Evolutionary conservation across 2,888 invertebrate species (phyloP).

Genomic region (Romanomermis culicivorax): DNA sequence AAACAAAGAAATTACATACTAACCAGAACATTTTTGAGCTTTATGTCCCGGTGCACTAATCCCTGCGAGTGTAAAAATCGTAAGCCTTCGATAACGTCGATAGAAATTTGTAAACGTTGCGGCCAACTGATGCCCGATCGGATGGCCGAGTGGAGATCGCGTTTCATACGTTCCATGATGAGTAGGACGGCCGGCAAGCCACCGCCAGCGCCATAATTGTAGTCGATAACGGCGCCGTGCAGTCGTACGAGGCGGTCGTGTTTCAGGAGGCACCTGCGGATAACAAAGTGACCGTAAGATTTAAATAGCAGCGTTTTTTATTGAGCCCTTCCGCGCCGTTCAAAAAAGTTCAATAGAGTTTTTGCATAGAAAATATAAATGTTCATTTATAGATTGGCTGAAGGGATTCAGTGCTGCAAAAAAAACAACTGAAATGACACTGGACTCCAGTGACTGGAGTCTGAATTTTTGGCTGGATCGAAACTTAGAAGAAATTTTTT

Average conservation of each 20-base stretch:
- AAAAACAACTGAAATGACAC: too few relatives aligned
- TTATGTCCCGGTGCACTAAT: constrained; percentile 65
- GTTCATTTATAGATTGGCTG: too few relatives aligned
- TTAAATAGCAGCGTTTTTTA: too few relatives aligned
- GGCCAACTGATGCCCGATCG: constrained; percentile 45
- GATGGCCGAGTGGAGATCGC: constrained; percentile 57
- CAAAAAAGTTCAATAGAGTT: too few relatives aligned
- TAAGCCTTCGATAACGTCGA: constrained; percentile 65
- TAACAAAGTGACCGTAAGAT: constrained; percentile 4
- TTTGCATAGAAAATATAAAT: too few relatives aligned
- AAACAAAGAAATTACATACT: constrained; percentile 23
- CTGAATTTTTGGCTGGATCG: too few relatives aligned
- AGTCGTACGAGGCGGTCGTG: constrained; percentile 56
- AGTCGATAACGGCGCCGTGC: constrained; percentile 57
- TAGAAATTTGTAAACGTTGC: constrained; percentile 41
- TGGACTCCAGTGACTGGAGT: too few relatives aligned
- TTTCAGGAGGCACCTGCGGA: constrained; percentile 49
- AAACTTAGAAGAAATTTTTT: too few relatives aligned
- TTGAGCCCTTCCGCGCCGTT: too few relatives aligned
- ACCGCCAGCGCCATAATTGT: constrained; percentile 39
- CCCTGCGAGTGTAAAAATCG: constrained; percentile 69
- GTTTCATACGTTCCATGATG: constrained; percentile 45
- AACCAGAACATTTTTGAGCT: constrained; percentile 64
- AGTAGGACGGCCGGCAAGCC: constrained; percentile 47
- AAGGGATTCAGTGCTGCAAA: too few relatives aligned